These are phyloP conservation scores for Cyprinus carpio DNA, from an alignment of 2,113 vertebrate species.

Conservation along the genomic window DNA sequence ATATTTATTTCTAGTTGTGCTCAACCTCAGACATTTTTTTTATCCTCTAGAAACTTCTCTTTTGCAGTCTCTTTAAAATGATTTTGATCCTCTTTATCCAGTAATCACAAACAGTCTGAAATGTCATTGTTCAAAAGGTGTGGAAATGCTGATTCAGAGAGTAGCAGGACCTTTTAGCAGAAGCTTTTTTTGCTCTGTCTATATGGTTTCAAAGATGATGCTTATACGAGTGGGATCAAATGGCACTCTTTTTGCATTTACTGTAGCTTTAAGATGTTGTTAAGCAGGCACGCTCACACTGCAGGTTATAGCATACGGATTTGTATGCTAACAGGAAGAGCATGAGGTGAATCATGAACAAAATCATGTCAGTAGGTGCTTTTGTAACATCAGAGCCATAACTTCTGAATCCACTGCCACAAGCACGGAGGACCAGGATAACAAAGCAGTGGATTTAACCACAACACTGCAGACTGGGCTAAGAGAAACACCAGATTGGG, in stretches of 20 bases:
- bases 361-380: conserved; percentile 3
- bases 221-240: not conserved
- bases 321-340: not conserved
- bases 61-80: not conserved
- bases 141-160: not conserved
- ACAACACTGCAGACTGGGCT: not conserved
- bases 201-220: not conserved
- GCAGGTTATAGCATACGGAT: not conserved
- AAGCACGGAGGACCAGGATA: not conserved
- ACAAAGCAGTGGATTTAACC: conserved; percentile 18
- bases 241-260: not conserved
- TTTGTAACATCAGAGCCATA: not conserved
- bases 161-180: not conserved
- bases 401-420: not conserved
- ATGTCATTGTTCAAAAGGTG: not conserved
- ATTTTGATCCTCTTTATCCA: not conserved
- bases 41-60: not conserved
- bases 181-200: not conserved
- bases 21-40: not conserved
- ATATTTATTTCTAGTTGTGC: not conserved
- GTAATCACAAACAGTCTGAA: not conserved
- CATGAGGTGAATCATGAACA: conserved; percentile 2
- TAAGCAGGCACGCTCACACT: not conserved
- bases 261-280: conserved; percentile 24
- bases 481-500: not conserved